Conservation (phyloP, 2,113 vertebrate genomes). For the Pygoscelis adeliae region DNA sequence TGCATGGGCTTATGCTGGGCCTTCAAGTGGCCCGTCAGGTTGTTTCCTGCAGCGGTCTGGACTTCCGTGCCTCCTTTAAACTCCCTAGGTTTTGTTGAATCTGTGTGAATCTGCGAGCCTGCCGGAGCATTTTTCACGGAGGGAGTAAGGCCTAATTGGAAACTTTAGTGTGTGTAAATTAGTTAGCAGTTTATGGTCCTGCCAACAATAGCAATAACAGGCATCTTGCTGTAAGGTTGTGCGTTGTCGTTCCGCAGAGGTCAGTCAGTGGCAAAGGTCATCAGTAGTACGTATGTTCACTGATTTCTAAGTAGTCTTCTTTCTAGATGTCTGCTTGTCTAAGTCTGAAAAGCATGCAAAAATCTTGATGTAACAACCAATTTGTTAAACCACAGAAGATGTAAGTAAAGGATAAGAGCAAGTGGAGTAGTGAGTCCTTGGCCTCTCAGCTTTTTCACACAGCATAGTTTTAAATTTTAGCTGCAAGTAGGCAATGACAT, state of each 20-base stretch:
- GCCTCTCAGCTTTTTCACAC: neutral
- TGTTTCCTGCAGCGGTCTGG: neutral
- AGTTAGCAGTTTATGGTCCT: neutral
- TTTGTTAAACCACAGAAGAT: neutral
- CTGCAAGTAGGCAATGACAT: neutral
- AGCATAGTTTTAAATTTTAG: neutral
- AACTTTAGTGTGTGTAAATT: neutral
- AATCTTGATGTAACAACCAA: neutral
- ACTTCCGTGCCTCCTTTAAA: neutral
- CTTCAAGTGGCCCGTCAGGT: neutral
- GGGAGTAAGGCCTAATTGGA: neutral
- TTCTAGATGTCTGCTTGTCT: neutral
- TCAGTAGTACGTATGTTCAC: fast-evolving
- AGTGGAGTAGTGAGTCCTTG: neutral
- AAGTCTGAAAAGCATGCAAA: neutral
- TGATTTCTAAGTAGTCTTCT: neutral
- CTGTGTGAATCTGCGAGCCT: neutral
- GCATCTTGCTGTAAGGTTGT: neutral
- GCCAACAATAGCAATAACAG: neutral
- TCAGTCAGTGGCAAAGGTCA: neutral
- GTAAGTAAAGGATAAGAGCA: neutral
- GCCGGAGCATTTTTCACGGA: fast-evolving
- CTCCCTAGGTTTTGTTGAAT: neutral
- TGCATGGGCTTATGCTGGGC: neutral
- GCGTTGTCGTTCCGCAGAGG: neutral